phyloP scores from a whole-genome alignment of 2,888 invertebrate species.

The Drosophila nr. medialis region DNA sequence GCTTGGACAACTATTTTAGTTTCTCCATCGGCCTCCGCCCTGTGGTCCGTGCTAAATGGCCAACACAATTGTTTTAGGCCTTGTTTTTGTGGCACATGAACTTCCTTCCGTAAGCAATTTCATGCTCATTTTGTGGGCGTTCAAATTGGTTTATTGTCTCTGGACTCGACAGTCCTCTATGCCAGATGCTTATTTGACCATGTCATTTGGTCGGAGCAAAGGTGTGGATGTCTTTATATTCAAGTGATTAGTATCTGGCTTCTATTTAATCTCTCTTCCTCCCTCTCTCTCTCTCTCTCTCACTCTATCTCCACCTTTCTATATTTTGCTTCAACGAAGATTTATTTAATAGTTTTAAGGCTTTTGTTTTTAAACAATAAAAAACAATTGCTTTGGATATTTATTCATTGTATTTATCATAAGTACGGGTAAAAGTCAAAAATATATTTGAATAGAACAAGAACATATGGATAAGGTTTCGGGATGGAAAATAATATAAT shows the following conservation, averaged over 20 bases:
- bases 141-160: conserved; percentile 74
- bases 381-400: neutral
- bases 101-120: conserved; percentile 84
- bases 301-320: neutral
- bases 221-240: conserved; percentile 49
- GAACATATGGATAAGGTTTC: neutral
- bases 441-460: neutral
- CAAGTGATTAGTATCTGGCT: conserved; percentile 34
- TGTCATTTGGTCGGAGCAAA: conserved; percentile 44
- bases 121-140: conserved; percentile 84
- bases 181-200: conserved; percentile 27
- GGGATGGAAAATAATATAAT: neutral
- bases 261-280: neutral
- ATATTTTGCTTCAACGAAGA: neutral
- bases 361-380: neutral
- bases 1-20: conserved; percentile 73
- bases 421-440: neutral
- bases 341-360: conserved; percentile 3
- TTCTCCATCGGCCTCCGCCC: conserved; percentile 17
- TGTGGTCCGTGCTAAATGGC: conserved; percentile 46
- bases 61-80: conserved; percentile 71
- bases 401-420: neutral
- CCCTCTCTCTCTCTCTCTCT: too few relatives aligned
- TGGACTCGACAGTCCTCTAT: conserved; percentile 39
- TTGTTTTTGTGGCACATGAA: conserved; percentile 78